A percentile compares a stretch with the other conserved stretches of the same genome.
These are phyloP conservation scores for Solea senegalensis DNA, from an alignment of 2,113 vertebrate genomes.

Conservation along the genomic window DNA sequence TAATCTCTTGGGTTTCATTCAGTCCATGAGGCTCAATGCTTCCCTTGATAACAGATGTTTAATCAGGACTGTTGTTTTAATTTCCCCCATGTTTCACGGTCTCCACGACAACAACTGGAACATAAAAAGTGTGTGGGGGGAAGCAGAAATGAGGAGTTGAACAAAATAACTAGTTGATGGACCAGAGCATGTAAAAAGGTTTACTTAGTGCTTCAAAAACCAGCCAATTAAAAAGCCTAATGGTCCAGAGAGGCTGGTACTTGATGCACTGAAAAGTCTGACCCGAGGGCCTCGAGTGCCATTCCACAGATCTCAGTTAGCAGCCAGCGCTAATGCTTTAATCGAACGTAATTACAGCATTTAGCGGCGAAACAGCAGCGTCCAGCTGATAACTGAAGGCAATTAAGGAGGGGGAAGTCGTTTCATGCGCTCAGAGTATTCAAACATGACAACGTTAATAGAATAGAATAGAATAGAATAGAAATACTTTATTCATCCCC, in stretches of 20 bases:
- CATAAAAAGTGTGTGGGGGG: background rate
- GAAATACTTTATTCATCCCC: too few relatives aligned
- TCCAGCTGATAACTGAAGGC: slow-evolving; percentile 50
- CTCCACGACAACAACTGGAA: background rate
- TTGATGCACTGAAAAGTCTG: slow-evolving; percentile 46
- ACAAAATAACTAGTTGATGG: slow-evolving; percentile 27
- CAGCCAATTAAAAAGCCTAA: slow-evolving; percentile 63
- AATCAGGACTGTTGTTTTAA: background rate
- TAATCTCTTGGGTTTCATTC: too few relatives aligned
- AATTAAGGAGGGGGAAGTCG: slow-evolving; percentile 48
- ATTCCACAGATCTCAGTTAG: slow-evolving; percentile 57
- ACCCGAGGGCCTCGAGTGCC: slow-evolving; percentile 62
- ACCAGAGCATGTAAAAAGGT: slow-evolving; percentile 12
- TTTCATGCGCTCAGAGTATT: slow-evolving; percentile 36
- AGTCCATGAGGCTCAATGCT: too few relatives aligned
- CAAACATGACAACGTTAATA: too few relatives aligned
- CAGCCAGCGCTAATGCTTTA: slow-evolving; percentile 62
- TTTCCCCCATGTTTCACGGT: background rate
- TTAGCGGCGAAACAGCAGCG: slow-evolving; percentile 44
- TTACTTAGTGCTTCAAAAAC: slow-evolving; percentile 39
- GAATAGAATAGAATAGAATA: too few relatives aligned
- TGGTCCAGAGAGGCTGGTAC: slow-evolving; percentile 36
- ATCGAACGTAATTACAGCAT: slow-evolving; percentile 67
- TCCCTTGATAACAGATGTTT: too few relatives aligned
- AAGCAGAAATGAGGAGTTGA: background rate